Evolutionary conservation across 2,888 invertebrate genomes (phyloP).

Genomic region (Hofmannophila pseudospretella): DNA sequence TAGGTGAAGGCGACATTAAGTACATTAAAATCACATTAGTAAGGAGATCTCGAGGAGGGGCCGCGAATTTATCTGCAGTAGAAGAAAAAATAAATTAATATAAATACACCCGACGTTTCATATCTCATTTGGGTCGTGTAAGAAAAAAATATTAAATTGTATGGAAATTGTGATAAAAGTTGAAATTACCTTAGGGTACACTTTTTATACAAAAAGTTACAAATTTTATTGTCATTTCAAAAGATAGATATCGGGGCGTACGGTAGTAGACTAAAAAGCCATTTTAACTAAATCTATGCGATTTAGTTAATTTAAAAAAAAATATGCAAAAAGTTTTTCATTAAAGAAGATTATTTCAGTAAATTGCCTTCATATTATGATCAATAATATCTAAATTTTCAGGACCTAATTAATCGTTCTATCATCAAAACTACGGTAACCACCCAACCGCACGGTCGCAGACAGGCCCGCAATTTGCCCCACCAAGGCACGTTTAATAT

Average conservation of each 20-base stretch:
- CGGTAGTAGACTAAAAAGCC: no score
- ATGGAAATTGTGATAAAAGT: conserved; percentile 59
- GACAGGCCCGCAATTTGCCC: conserved; percentile 65
- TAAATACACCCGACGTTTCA: conserved; percentile 53
- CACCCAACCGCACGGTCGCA: conserved; percentile 46
- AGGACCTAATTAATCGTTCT: neutral
- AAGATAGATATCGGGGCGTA: no score
- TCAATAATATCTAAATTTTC: neutral
- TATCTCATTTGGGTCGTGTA: conserved; percentile 49
- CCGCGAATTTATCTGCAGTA: conserved; percentile 58
- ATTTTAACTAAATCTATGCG: no score
- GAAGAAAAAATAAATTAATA: conserved; percentile 61
- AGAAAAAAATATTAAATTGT: conserved; percentile 63
- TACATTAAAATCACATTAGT: conserved; percentile 78
- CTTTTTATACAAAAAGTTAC: no score
- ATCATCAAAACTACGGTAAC: conserved; percentile 22
- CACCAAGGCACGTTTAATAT: conserved; percentile 77
- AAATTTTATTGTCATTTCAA: no score
- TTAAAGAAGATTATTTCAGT: no score
- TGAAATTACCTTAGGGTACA: conserved; percentile 21
- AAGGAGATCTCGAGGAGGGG: conserved; percentile 53
- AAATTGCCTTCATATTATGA: no score
- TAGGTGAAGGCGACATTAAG: conserved; percentile 60
- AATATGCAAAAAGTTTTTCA: no score
- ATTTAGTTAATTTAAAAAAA: no score